Percentiles rank a stretch among this genome's conserved stretches.
Evolutionary conservation across 2,113 vertebrate genomes (phyloP).

Genomic region (Tympanuchus pallidicinctus): DNA sequence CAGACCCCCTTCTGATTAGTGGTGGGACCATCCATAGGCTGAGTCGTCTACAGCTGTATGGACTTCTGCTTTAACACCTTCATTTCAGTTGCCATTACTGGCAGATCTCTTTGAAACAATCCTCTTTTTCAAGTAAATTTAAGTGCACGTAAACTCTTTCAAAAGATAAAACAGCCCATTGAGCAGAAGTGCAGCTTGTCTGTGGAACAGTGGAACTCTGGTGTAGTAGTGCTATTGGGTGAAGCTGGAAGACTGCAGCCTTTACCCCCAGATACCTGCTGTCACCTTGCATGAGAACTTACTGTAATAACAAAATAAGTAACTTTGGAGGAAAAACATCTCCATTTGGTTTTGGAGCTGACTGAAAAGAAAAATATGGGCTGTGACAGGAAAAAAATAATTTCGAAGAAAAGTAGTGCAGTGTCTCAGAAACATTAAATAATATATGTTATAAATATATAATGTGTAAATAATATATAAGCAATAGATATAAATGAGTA

Average conservation of each 20-base stretch:
- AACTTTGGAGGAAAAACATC: not conserved
- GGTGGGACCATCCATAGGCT: not conserved
- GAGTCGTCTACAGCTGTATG: not conserved
- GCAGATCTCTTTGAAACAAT: not conserved
- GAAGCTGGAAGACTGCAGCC: not conserved
- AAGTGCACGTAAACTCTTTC: not conserved
- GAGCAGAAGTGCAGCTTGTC: not conserved
- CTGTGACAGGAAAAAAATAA: not conserved
- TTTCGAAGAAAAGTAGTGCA: not conserved
- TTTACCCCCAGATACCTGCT: rapidly evolving
- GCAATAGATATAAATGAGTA: not conserved
- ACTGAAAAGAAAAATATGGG: not conserved
- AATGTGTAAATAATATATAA: not conserved
- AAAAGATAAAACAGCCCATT: not conserved
- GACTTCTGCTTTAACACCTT: not conserved
- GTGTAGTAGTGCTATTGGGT: not conserved
- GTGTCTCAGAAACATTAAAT: not conserved
- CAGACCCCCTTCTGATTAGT: not conserved
- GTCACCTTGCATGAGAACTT: not conserved
- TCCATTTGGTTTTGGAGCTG: not conserved
- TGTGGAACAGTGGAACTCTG: not conserved
- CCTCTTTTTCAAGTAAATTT: not conserved
- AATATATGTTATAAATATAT: not conserved
- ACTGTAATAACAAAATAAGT: not conserved
- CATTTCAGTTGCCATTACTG: not conserved